Evolutionary conservation across 2,113 vertebrate species (phyloP), one percentile per base, ranked within the genome.

Genomic region (Hoplias malabaricus): DNA sequence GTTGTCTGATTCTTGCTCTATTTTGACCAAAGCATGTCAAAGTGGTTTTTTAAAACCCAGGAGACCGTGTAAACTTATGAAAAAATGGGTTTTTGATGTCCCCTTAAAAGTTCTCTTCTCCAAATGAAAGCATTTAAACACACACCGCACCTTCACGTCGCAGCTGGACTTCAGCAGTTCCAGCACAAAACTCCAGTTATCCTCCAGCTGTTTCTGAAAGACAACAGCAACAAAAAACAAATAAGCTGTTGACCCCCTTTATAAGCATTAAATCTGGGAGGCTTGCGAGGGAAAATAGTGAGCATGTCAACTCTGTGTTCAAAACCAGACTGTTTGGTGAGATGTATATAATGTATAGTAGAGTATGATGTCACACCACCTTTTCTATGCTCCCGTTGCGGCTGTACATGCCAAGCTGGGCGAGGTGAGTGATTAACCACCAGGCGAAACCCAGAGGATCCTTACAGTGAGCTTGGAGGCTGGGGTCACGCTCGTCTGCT

Each of bases 341-440:
- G n/a, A n/a, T n/a, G n/a, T n/a, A n/a, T n/a, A n/a, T n/a, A 29
- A 8, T 16, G 11, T 42, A 12, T 27, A 25, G 2, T 3, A n/a
- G n/a, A n/a, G n/a, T n/a, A 14, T 7, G 13, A 8, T 23, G 12
- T 31, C 23, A 69, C 87, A 98, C 98, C 92, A 92, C 93, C 56
- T 89, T 89, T 77, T 94, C 92, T 40, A 87, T 27, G 4, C 81
- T 84, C 66, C 98, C 98, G 25, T 93, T 96, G 23, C 87, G 90
- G 84, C 91, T 92, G 84, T 94, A 93, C 65, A 92, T 92, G 59
- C 95, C 94, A 43, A 97, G 88, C 72, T 93, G 89, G 73, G 95
- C 91, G 73, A 96, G 77, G 67, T 96, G 96, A 82, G 93, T 93
- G 80, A 95, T 74, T 86, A 98, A 82, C 98, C 98, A 99, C 98